phyloP scores from a whole-genome alignment of 2,113 vertebrate genomes.

The Cromileptes altivelis region DNA sequence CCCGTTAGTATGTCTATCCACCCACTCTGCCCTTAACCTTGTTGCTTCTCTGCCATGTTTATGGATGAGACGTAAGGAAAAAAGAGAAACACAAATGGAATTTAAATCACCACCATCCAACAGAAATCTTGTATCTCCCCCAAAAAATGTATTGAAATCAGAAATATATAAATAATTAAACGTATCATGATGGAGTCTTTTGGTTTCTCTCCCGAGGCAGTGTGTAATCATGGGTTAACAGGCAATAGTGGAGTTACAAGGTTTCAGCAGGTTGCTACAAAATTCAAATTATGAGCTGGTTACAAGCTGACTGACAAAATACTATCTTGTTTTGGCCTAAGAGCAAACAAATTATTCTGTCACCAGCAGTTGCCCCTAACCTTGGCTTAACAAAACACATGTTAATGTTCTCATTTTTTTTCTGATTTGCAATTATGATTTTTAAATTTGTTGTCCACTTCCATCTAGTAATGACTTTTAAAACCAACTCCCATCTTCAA shows the following conservation, averaged over 20 bases:
- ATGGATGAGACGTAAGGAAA: conserved; percentile 50
- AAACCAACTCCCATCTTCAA: no score
- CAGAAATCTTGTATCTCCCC: background rate
- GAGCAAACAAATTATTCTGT: background rate
- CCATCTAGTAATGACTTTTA: no score
- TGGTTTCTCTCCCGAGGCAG: background rate
- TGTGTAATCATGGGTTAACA: background rate
- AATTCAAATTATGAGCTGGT: background rate
- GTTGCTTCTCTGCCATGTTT: conserved; percentile 47
- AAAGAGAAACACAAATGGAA: conserved; percentile 9
- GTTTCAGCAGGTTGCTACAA: background rate
- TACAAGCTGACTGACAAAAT: background rate
- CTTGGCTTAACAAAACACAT: no score
- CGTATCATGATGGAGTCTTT: background rate
- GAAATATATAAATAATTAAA: background rate
- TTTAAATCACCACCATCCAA: background rate
- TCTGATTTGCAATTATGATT: no score
- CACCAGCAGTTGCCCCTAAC: background rate
- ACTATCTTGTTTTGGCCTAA: background rate
- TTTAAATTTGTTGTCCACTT: no score
- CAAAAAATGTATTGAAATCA: background rate
- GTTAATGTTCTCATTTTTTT: no score
- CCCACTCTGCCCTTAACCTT: background rate
- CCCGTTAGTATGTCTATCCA: background rate
- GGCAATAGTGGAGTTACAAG: background rate